Evolutionary conservation across 2,113 vertebrate genomes (phyloP).

Genomic region (Prunella himalayana): DNA sequence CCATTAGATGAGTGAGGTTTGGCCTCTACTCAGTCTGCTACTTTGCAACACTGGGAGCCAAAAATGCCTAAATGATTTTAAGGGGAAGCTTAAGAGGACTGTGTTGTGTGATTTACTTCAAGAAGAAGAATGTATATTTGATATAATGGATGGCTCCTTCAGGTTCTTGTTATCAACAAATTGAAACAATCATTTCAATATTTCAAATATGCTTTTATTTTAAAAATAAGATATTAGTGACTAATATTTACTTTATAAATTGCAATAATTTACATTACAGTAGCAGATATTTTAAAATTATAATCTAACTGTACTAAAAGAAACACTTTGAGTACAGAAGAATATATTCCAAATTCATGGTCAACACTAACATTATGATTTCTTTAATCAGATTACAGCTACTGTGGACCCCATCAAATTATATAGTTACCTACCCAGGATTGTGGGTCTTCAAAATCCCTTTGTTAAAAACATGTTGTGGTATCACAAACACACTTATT

Average conservation of each 20-base stretch:
- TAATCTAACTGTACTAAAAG: neutral
- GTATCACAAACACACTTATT: neutral
- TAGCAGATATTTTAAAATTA: neutral
- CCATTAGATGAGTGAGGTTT: neutral
- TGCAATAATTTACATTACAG: neutral
- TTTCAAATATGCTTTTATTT: too few species aligned
- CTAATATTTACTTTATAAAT: neutral
- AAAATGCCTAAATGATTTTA: neutral
- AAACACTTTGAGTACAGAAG: neutral
- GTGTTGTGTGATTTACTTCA: neutral
- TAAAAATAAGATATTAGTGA: neutral
- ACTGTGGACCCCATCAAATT: neutral
- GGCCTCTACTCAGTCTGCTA: neutral
- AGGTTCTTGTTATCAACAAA: neutral
- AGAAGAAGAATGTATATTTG: neutral
- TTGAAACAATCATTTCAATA: neutral
- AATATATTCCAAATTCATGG: neutral
- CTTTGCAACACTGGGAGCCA: neutral
- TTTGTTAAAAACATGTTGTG: neutral
- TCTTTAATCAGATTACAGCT: conserved; percentile 3
- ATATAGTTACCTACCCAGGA: neutral
- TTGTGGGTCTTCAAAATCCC: neutral
- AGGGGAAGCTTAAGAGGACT: neutral
- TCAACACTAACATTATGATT: neutral
- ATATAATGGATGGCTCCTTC: neutral